Conservation (phyloP, 2,888 invertebrate genomes). For the Aplocera efformata region DNA sequence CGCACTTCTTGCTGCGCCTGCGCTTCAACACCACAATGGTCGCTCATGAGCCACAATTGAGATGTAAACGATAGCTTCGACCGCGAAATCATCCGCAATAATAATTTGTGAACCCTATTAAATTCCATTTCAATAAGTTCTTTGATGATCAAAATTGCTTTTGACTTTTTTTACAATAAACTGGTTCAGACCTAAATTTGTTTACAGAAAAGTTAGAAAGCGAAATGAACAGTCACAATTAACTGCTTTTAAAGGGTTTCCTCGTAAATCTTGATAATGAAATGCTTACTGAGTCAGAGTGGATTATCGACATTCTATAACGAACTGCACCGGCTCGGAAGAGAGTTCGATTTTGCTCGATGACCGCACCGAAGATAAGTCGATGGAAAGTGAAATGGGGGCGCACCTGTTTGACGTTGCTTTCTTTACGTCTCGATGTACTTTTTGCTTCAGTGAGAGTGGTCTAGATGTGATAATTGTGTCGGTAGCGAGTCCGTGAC, state of each 20-base stretch:
- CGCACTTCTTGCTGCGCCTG: constrained; percentile 39
- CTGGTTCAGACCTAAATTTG: neutral
- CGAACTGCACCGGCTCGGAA: constrained; percentile 31
- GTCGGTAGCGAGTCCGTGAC: constrained; percentile 70
- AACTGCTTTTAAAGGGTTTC: constrained; percentile 69
- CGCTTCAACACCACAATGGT: constrained; percentile 48
- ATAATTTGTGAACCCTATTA: constrained; percentile 15
- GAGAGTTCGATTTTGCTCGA: constrained; percentile 47
- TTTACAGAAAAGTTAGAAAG: constrained; percentile 57
- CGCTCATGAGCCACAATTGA: constrained; percentile 50
- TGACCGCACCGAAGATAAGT: constrained; percentile 50
- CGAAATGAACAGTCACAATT: constrained; percentile 60
- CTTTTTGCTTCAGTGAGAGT: constrained; percentile 79
- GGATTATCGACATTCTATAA: constrained; percentile 23
- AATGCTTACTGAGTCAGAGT: constrained; percentile 50
- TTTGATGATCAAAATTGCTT: constrained; percentile 3
- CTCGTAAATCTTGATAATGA: constrained; percentile 73
- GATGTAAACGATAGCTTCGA: constrained; percentile 42
- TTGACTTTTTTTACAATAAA: too few species aligned
- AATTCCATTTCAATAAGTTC: constrained; percentile 2
- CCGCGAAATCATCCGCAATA: constrained; percentile 23
- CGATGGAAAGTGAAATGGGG: constrained; percentile 78
- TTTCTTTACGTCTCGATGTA: constrained; percentile 73
- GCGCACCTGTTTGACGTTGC: constrained; percentile 73
- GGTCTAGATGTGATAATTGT: constrained; percentile 77